Conservation (phyloP, 2,797 vertebrate species). For the Gobionotothen gibberifrons region DNA sequence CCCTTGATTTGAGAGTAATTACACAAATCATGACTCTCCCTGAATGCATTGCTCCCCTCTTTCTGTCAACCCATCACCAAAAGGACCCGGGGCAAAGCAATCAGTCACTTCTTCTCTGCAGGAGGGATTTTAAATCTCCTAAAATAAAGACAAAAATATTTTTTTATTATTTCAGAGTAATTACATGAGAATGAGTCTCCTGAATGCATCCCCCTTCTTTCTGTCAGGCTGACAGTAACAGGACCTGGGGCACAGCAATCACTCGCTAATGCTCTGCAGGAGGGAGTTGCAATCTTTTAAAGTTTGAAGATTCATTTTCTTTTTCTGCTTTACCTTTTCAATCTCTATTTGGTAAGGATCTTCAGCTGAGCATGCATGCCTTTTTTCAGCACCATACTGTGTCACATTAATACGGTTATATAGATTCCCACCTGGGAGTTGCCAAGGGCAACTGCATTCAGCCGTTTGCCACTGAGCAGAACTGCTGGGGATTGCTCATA, state of each 20-base stretch:
- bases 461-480: conserved; percentile 31
- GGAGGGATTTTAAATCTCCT: conserved; percentile 50
- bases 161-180: conserved; percentile 61
- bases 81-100: conserved; percentile 67
- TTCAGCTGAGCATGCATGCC: conserved; percentile 33
- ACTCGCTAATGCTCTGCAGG: conserved; percentile 42
- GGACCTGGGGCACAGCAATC: conserved; percentile 57
- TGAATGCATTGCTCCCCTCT: conserved; percentile 58
- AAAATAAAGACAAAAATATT: conserved; percentile 58
- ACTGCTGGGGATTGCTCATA: conserved; percentile 49
- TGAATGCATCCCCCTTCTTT: conserved; percentile 45
- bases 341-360: conserved; percentile 37
- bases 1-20: conserved; percentile 80
- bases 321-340: conserved; percentile 29
- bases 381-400: conserved; percentile 48
- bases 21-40: conserved; percentile 76
- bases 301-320: conserved; percentile 42
- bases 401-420: conserved; percentile 50
- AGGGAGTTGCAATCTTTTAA: conserved; percentile 46
- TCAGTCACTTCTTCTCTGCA: conserved; percentile 63
- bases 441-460: conserved; percentile 50
- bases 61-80: conserved; percentile 67
- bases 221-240: conserved; percentile 48
- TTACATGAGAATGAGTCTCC: conserved; percentile 67
- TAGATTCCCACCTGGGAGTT: conserved; percentile 63